These are phyloP conservation scores for Loriculus beryllinus DNA, from an alignment of 2,797 vertebrate species.

Conservation along the genomic window DNA sequence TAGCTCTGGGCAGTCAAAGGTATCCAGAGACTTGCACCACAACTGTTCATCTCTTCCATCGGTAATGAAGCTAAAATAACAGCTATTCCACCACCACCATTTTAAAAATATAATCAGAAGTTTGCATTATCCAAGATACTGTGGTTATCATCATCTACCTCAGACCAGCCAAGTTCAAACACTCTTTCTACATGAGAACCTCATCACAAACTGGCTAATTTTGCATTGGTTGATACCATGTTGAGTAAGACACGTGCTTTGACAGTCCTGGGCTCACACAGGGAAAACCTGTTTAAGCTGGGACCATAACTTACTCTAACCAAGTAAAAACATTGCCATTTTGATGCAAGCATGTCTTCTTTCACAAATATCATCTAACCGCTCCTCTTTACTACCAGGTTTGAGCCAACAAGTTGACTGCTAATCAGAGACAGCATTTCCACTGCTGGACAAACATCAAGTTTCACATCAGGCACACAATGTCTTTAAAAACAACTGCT, in stretches of 20 bases:
- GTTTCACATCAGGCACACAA: background rate
- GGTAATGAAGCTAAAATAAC: background rate
- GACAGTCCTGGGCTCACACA: background rate
- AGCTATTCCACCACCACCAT: background rate
- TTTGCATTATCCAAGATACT: background rate
- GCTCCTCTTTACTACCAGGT: accelerated
- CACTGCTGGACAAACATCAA: background rate
- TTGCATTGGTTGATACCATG: background rate
- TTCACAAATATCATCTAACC: background rate
- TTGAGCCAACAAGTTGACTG: background rate
- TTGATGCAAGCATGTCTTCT: background rate
- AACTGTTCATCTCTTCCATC: background rate
- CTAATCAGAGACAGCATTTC: background rate
- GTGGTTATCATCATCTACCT: background rate
- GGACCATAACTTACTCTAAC: background rate
- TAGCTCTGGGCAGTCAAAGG: background rate
- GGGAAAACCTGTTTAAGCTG: accelerated
- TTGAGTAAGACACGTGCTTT: accelerated
- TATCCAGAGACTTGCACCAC: background rate
- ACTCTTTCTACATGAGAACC: background rate
- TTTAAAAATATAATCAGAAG: background rate
- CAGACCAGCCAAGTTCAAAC: background rate
- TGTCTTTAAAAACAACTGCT: background rate
- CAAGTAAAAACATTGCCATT: background rate
- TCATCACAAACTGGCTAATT: background rate